Evolutionary conservation across 2,888 invertebrate species (phyloP).

Genomic region (Sycophila texana): DNA sequence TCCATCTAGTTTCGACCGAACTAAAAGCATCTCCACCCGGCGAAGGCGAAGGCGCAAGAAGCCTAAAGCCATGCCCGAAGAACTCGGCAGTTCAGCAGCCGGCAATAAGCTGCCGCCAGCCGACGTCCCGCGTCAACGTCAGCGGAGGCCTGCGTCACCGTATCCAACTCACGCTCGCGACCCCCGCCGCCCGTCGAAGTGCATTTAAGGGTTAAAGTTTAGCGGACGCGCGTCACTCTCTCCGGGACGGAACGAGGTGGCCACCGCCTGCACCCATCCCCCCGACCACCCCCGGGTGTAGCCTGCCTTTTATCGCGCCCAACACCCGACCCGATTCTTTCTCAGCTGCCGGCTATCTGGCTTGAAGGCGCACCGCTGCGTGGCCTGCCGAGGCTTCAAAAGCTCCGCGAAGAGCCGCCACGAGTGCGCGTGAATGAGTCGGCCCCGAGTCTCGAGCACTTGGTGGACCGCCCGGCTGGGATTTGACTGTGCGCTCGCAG

Average conservation of each 20-base stretch:
- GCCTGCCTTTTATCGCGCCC: constrained; percentile 22
- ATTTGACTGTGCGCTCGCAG: neutral
- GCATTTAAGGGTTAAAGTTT: constrained; percentile 37
- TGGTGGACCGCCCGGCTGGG: neutral
- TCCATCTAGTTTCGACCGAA: too few relatives aligned
- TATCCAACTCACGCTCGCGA: neutral
- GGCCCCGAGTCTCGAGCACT: constrained; percentile 4
- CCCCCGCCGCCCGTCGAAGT: constrained; percentile 23
- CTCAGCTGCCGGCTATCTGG: neutral
- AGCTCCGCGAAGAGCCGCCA: constrained; percentile 13
- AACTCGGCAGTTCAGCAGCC: constrained; percentile 10
- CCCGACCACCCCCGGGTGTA: too few relatives aligned
- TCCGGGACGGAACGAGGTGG: neutral
- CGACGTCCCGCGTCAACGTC: constrained; percentile 8
- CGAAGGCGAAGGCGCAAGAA: neutral
- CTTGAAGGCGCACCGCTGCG: constrained; percentile 6
- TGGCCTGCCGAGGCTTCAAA: constrained; percentile 3
- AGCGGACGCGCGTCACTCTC: constrained; percentile 4
- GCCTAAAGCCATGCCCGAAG: neutral
- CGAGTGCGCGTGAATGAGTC: constrained; percentile 25
- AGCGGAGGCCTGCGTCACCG: neutral
- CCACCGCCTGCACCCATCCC: neutral
- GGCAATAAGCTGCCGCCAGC: constrained; percentile 8
- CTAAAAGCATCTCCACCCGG: neutral
- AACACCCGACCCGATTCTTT: neutral